Evolutionary conservation across 2,797 vertebrate species (phyloP).

Genomic region (Hirundo rustica): DNA sequence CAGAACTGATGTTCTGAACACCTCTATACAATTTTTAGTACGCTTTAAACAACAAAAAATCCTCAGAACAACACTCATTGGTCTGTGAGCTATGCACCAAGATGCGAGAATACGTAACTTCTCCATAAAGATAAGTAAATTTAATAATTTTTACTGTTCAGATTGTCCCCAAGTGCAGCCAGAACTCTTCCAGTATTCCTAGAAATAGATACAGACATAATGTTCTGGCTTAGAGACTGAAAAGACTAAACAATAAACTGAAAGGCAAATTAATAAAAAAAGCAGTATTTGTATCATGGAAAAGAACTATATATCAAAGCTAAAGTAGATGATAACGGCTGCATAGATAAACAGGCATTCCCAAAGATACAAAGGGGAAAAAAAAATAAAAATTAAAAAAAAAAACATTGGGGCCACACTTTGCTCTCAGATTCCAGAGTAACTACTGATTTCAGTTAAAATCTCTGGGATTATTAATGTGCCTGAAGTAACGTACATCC

Average conservation of each 20-base stretch:
- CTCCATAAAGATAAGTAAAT: background rate
- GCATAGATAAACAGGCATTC: background rate
- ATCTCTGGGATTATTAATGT: background rate
- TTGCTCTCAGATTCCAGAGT: background rate
- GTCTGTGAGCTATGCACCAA: background rate
- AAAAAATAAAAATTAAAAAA: fast-evolving
- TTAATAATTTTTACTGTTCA: background rate
- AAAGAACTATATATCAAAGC: background rate
- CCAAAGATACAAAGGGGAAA: background rate
- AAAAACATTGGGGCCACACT: background rate
- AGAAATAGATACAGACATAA: background rate
- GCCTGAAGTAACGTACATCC: background rate
- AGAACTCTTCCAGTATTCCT: background rate
- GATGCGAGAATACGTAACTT: fast-evolving
- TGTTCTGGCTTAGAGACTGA: background rate
- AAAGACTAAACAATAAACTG: background rate
- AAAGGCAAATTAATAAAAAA: background rate
- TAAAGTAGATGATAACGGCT: background rate
- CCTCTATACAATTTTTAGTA: background rate
- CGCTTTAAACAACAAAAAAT: background rate
- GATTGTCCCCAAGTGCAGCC: background rate
- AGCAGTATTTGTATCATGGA: background rate
- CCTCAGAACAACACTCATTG: background rate
- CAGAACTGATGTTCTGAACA: background rate
- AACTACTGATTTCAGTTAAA: background rate